These are phyloP conservation scores for Erpornis zantholeuca DNA, from an alignment of 2,113 vertebrate genomes.

Conservation along the genomic window DNA sequence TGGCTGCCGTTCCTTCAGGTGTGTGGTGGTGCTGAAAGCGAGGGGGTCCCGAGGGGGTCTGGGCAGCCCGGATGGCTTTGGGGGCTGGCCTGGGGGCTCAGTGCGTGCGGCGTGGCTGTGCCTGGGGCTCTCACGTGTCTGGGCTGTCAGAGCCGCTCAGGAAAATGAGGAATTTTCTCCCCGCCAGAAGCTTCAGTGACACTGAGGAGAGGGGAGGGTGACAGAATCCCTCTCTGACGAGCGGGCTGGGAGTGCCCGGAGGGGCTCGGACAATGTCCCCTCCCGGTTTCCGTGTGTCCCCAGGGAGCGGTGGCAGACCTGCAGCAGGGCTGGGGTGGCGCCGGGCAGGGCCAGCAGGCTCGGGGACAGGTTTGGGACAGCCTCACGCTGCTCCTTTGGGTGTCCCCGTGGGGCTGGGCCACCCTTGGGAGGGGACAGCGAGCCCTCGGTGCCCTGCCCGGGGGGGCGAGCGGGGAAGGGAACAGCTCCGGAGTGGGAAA, in stretches of 20 bases:
- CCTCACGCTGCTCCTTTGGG: accelerated
- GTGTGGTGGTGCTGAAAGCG: background rate
- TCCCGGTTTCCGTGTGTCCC: background rate
- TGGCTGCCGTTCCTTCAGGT: accelerated
- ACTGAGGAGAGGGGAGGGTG: background rate
- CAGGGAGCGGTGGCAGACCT: background rate
- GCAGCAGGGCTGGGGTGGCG: background rate
- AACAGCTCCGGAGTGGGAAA: background rate
- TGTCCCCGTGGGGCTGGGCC: background rate
- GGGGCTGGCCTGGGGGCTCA: accelerated
- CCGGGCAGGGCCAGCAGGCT: background rate
- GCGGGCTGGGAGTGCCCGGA: accelerated
- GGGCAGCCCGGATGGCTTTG: background rate
- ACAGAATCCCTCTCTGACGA: background rate
- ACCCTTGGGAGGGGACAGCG: background rate
- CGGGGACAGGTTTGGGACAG: accelerated
- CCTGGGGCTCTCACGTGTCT: background rate
- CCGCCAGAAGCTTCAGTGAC: background rate
- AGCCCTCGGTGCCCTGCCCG: background rate
- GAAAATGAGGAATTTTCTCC: background rate
- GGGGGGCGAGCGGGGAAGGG: too few species aligned
- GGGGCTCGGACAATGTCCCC: background rate
- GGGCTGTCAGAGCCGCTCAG: background rate
- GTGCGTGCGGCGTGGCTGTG: background rate
- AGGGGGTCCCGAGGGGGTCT: background rate